phyloP scores from a whole-genome alignment of 2,797 vertebrate genomes.

The Otus scops region DNA sequence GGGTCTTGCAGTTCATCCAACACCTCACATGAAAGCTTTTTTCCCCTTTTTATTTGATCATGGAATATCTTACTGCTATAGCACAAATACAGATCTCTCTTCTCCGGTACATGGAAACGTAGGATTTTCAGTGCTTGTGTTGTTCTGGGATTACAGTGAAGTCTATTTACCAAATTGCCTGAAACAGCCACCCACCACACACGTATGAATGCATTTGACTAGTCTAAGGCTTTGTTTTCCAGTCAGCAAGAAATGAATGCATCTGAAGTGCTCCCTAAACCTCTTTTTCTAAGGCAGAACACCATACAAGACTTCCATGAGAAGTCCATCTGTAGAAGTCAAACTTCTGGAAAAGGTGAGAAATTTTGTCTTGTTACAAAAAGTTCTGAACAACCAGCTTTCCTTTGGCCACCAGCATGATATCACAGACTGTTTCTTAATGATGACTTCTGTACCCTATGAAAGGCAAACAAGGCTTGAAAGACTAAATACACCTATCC shows the following conservation, averaged over 20 bases:
- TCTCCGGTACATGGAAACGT: background rate
- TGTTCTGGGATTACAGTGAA: background rate
- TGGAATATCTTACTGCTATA: background rate
- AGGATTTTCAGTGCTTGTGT: slow-evolving; percentile 18
- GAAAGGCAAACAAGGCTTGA: background rate
- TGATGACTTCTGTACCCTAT: background rate
- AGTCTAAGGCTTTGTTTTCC: slow-evolving; percentile 17
- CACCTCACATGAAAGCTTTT: background rate
- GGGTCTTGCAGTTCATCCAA: background rate
- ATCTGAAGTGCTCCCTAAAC: slow-evolving; percentile 20
- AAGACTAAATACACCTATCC: background rate
- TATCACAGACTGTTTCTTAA: background rate
- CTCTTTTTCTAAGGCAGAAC: slow-evolving; percentile 38
- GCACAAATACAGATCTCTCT: slow-evolving; percentile 5
- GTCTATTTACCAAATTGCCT: background rate
- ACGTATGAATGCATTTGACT: background rate
- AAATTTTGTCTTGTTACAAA: slow-evolving; percentile 33
- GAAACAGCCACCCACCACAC: background rate
- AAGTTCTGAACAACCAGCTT: slow-evolving; percentile 40
- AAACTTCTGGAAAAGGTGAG: slow-evolving; percentile 48
- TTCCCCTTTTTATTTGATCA: background rate
- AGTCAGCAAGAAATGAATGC: slow-evolving; percentile 51
- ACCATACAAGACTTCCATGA: background rate
- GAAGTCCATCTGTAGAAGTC: slow-evolving; percentile 35
- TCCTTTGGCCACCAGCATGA: background rate